Evolutionary conservation across 2,797 vertebrate species (phyloP), one percentile per base, ranked within the genome.

Genomic region (Brachyrhaphis roseni): DNA sequence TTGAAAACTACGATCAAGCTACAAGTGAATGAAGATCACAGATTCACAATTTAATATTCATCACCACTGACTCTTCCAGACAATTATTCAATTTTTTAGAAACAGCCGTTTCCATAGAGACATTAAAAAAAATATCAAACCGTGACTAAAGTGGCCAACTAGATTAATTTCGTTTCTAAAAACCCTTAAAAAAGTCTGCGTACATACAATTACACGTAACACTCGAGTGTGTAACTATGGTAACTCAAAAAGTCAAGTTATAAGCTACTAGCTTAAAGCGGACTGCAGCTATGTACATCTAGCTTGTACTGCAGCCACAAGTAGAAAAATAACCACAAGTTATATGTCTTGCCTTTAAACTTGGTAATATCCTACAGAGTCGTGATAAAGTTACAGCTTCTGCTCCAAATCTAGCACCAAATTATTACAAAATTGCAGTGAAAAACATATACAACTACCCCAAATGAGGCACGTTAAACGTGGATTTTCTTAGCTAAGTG

Each of bases 381-480:
- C 85, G 72, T 45, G 47, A 53, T 88, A 83, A 90, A 92, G 87
- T 90, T 82, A 77, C 74, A 72, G 76, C 73, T 75, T 68, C 41
- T 75, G 45, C 49, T 43, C 46, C 34, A 86, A 73, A 72, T 53
- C 46, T 71, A 59, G 51, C n/a, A 46, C 15, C 53, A 28, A 77
- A 82, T 68, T 57, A 64, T 11, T 11, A 2, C 31, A 75, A 85
- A 75, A 83, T 78, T 57, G 39, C 39, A 55, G 8, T 28, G 72
- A 47, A 39, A 75, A 70, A 13, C 7, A 31, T 8, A 34, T 4
- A 31, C n/a, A 72, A 77, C 62, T 31, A 6, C 1, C 5, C n/a
- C n/a, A 8, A 39, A n/a, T 20, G 1, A 10, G 62, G 31, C 43
- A 76, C 2, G 41, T 0, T 23, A 15, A 10, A 15, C 0, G 31